Evolutionary conservation across 92 coral and sea anemone species (phyloP), one percentile per base, ranked within the genome.

Genomic region (Porites cylindrica): DNA sequence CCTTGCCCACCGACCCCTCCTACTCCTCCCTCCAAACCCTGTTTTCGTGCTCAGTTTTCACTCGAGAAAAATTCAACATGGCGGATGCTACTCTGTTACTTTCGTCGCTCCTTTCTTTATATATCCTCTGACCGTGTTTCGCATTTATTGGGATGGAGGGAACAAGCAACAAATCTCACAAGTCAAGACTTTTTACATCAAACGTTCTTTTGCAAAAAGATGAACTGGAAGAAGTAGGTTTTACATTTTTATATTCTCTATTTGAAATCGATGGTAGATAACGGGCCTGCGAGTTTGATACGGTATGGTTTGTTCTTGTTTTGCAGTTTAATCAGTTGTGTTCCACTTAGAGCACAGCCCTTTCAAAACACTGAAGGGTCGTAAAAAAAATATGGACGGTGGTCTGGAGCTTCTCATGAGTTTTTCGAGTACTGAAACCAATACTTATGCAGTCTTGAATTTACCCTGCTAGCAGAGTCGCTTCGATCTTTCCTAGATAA

Each of bases 181-280:
- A 94, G 86, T 82, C 93, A 16, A 91, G 94, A 68, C 84, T 95
- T 29, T 95, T 88, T 65, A 80, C 88, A 18, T 68, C 88, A 59
- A 95, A 86, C 80, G 90, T 86, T 67, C 92, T 95, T 75, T 66
- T 76, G 21, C 93, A 93, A 65, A 89, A 82, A 70, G 98, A 95
- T 84, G 96, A 91, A 70, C 68, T 95, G 53, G 98, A 95, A 83
- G 98, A 89, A 90, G 95, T 92, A 81, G 61, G 76, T 53, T 26
- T 58, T 6, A 11, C 47, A 20, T 29, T 62, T 47, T 7, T 52
- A 17, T 21, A 10, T 14, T 3, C 12, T 56, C 11, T 56, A 56
- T 56, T 10, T 56, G 11, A 56, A 56, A 56, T 56, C 61, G 11
- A 38, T 38, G 5, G 47, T 38, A 38, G 47, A 38, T 38, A 38